Evolutionary conservation across 1,140 invertebrate species (phyloP), one percentile per base, ranked within the genome.

Genomic region (Stegodyphus dumicola): DNA sequence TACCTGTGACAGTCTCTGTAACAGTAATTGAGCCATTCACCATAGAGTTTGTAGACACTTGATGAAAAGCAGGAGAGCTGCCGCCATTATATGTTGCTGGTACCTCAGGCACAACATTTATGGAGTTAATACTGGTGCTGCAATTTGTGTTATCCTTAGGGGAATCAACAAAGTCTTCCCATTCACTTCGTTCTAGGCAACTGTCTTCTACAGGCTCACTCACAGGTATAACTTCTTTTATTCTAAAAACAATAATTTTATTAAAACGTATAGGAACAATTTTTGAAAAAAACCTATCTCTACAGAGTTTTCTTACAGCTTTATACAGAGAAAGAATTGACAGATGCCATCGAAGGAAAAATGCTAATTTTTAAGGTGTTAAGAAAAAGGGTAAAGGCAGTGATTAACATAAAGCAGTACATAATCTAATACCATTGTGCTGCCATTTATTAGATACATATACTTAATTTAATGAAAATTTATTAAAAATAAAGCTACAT

Each of bases 41-140:
- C 74, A 85, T 60, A 66, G 71, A 75, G 60, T 60, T 77, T 70
- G 81, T 85, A 17, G 81, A 70, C 33, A 81, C 70, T 60, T 54
- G 15, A 18, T 69, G 74, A 70, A 85, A 85, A 49, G 65, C 74
- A 75, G 60, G 80, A 54, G 80, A 56, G 48, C 52, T 84, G n/a
- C 71, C 71, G 13, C 33, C 71, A 67, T 48, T 67, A 51, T 53
- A 81, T n/a, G 70, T 17, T 17, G 81, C 48, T 33, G 71, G 81
- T 6, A 65, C 66, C 48, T 85, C 81, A 70, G 74, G 81, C 64
- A 85, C 81, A 69, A 70, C 74, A 65, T 70, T 85, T 17, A 75
- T 69, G 9, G 49, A n/a, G 65, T 69, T 85, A 77, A 85, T 77
- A 85, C 81, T 85, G 81, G 64, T 85, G 53, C 49, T 85, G 64